Evolutionary conservation across 2,113 vertebrate species (phyloP), one percentile per base, ranked within the genome.

Genomic region (Campylorhamphus procurvoides): DNA sequence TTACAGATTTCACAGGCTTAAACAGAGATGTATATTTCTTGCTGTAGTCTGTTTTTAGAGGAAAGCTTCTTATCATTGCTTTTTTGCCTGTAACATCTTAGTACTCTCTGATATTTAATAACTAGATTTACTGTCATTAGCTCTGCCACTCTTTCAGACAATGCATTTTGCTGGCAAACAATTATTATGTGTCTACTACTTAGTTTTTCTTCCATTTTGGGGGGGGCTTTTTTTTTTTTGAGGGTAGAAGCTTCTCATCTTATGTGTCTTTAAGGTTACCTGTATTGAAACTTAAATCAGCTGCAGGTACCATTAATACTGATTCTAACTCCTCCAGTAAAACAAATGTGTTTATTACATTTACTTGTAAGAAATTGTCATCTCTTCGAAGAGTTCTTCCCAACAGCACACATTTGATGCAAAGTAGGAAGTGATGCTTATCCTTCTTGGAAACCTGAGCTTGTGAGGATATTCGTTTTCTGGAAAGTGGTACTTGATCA

Each of bases 401-500:
- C 46, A 80, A 29, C 53, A 60, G 6, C 50, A 19, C 29, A 35
- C 6, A 6, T 59, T 66, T 35, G 37, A 42, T n/a, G 28, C 50
- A 63, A 84, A 90, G 29, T 35, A 47, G 46, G 66, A 85, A 40
- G 59, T 7, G 39, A 75, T 62, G 72, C 15, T 69, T 78, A 50
- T 67, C 27, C 40, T 82, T 56, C 44, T 63, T 56, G 52, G 95
- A 87, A 94, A 92, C 56, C 27, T 56, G 78, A 96, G 52, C 80
- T 81, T 31, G 9, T 31, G 47, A 75, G 52, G 83, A 91, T 87
- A 94, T 80, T 90, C 0, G 2, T 90, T 89, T 92, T 89, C 91
- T 91, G 94, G 91, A 92, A 93, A 81, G 60, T 1, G n/a, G 80
- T 80, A 96, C n/a, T 53, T 84, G 91, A 93, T 86, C 64, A 3